Evolutionary conservation across 2,113 vertebrate species (phyloP).

Genomic region (Murina feae): DNA sequence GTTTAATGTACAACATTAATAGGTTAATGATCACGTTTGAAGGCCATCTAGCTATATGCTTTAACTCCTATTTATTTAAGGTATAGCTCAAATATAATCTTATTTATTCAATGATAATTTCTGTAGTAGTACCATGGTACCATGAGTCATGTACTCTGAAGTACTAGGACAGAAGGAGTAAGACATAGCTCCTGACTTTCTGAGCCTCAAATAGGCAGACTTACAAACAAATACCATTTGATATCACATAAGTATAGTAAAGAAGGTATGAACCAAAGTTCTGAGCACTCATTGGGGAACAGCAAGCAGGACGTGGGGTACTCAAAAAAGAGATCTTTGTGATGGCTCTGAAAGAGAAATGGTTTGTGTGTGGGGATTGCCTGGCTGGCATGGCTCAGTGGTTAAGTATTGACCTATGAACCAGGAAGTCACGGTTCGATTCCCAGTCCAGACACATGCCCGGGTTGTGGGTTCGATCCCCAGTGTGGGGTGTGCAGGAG

Average conservation of each 20-base stretch:
- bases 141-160: background rate
- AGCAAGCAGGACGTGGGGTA: background rate
- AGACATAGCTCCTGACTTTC: background rate
- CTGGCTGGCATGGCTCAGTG: no score
- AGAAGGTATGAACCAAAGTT: background rate
- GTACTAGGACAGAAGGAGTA: background rate
- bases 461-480: no score
- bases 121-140: background rate
- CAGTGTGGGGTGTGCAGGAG: no score
- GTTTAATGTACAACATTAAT: background rate
- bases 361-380: no score
- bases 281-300: background rate
- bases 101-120: background rate
- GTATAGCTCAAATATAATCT: background rate
- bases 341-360: background rate
- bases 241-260: background rate
- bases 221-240: background rate
- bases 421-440: no score
- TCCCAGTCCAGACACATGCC: no score
- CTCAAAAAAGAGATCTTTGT: background rate
- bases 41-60: background rate
- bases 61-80: background rate
- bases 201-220: background rate
- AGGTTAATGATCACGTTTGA: background rate
- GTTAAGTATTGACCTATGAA: no score